Percentiles rank a stretch among this genome's conserved stretches.
Evolutionary conservation across 1,140 invertebrate genomes (phyloP).

Genomic region (Bombus pyrosoma): DNA sequence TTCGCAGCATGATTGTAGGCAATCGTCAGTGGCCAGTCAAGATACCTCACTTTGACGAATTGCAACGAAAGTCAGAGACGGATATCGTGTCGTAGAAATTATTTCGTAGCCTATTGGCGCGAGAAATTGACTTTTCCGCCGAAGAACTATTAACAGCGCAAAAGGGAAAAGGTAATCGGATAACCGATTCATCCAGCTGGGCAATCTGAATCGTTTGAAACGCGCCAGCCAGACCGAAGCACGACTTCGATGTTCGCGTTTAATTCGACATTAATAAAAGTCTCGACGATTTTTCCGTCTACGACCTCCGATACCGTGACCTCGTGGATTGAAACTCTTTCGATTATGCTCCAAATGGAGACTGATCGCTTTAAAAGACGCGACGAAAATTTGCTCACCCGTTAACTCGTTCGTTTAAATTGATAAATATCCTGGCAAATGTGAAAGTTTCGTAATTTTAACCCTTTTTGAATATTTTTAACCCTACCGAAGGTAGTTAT

Average conservation of each 20-base stretch:
- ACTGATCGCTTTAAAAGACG: background rate
- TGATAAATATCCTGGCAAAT: background rate
- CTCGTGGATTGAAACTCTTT: background rate
- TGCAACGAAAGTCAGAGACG: background rate
- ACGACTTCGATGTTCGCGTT: background rate
- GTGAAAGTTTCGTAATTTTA: background rate
- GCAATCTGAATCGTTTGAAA: conserved; percentile 6
- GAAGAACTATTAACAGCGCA: conserved; percentile 6
- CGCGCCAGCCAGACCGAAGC: background rate
- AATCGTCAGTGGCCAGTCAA: background rate
- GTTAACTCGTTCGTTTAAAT: background rate
- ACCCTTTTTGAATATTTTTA: background rate
- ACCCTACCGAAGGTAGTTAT: background rate
- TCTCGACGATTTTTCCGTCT: background rate
- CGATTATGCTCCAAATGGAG: background rate
- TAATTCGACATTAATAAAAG: conserved; percentile 28
- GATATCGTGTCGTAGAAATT: conserved; percentile 4
- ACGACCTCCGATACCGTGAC: background rate
- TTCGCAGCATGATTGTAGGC: background rate
- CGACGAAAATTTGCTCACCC: background rate
- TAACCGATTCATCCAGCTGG: conserved; percentile 4
- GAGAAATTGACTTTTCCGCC: conserved; percentile 27
- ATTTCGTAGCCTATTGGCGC: conserved; percentile 28
- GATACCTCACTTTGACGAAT: background rate
- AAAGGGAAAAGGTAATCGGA: conserved; percentile 15